Percentiles rank a stretch among this genome's conserved stretches.
Conservation (phyloP, 2,888 invertebrate species). For the Odontothrips loti region DNA sequence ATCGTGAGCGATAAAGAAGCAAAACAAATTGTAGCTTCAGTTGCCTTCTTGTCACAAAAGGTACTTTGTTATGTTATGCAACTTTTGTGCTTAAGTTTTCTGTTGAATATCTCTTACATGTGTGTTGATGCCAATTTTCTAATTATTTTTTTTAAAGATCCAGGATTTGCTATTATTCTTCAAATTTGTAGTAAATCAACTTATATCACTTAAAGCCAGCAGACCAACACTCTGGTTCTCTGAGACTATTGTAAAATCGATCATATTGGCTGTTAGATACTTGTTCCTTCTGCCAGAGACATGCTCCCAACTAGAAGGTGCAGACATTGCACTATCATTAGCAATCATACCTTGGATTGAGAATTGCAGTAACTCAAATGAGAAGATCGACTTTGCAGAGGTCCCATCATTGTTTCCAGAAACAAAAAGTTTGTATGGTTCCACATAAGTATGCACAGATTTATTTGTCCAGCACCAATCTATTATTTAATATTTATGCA, state of each 20-base stretch:
- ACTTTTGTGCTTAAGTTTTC: background rate
- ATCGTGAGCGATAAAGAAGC: background rate
- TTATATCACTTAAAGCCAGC: background rate
- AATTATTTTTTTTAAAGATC: background rate
- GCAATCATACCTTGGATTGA: background rate
- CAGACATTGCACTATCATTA: background rate
- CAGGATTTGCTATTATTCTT: background rate
- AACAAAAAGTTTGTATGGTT: background rate
- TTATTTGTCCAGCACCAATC: background rate
- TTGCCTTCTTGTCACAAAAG: background rate
- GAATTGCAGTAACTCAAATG: background rate
- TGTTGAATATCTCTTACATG: background rate
- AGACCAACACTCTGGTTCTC: background rate
- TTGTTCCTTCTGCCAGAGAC: background rate
- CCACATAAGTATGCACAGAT: background rate
- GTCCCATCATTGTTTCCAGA: background rate
- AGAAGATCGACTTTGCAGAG: background rate
- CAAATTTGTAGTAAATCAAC: background rate
- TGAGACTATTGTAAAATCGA: background rate
- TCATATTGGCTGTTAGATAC: background rate
- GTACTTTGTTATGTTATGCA: background rate
- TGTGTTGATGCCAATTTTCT: background rate
- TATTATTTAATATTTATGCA: background rate
- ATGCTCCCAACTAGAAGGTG: background rate
- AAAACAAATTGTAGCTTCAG: background rate